A percentile compares a stretch with the other conserved stretches of the same genome.
phyloP scores from a whole-genome alignment of 2,888 invertebrate genomes.

The Hirtodrosophila confusa region DNA sequence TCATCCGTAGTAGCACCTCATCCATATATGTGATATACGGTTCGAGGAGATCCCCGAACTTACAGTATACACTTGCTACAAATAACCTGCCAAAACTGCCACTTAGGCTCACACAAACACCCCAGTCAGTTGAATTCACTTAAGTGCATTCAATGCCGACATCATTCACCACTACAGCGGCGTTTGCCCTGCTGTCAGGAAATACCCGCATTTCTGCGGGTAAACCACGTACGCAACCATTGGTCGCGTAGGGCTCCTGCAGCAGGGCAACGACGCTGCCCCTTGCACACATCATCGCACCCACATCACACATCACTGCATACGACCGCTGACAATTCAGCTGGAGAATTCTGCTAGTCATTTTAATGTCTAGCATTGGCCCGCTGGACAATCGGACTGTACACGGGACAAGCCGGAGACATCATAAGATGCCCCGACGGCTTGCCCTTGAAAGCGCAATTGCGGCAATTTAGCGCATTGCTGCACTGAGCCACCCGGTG shows the following conservation, averaged over 20 bases:
- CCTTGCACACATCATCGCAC: too few species aligned
- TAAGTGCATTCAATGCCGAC: conserved; percentile 8
- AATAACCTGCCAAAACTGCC: conserved; percentile 6
- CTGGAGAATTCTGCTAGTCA: too few species aligned
- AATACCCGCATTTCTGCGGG: not conserved
- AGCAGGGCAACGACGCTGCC: too few species aligned
- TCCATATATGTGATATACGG: not conserved
- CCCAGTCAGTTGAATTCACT: conserved; percentile 7
- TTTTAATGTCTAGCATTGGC: too few species aligned
- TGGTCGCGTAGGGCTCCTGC: not conserved
- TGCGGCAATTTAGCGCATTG: too few species aligned
- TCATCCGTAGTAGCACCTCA: too few species aligned
- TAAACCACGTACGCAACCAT: not conserved
- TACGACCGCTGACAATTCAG: too few species aligned
- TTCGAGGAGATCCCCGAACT: conserved; percentile 4
- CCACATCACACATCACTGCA: too few species aligned
- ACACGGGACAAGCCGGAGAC: conserved; percentile 2
- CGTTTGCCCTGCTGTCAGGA: conserved; percentile 12
- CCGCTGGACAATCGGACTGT: too few species aligned
- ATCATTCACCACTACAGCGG: conserved; percentile 14
- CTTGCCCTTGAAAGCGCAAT: too few species aligned
- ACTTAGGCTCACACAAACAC: conserved; percentile 1
- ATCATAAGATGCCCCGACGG: conserved; percentile 2
- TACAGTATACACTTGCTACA: conserved; percentile 8
- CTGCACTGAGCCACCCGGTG: not conserved